A percentile compares a stretch with the other conserved stretches of the same genome.
phyloP scores from a whole-genome alignment of 2,797 vertebrate genomes.

The Rhinogobio ventralis region DNA sequence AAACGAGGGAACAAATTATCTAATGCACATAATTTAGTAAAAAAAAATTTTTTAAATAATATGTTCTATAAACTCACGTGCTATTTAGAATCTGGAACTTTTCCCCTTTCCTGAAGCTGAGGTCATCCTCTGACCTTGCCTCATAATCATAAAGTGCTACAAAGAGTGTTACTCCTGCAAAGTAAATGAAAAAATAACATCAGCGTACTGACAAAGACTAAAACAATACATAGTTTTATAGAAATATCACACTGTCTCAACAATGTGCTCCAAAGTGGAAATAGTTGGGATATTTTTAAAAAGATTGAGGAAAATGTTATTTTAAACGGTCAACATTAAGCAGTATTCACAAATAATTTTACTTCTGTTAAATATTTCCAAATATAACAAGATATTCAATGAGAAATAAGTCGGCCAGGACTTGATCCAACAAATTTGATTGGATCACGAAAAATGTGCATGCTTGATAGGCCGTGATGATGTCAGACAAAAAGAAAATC shows the following conservation, averaged over 20 bases:
- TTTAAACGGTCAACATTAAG: background rate
- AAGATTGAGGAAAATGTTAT: background rate
- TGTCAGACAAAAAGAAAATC: background rate
- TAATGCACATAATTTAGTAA: background rate
- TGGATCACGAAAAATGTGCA: background rate
- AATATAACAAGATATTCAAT: background rate
- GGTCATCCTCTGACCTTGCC: conserved; percentile 97
- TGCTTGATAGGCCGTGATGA: background rate
- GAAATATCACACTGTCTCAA: background rate
- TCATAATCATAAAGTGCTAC: conserved; percentile 99
- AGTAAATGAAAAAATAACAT: conserved; percentile 10
- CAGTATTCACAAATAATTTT: background rate
- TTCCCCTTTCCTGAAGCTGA: conserved; percentile 99
- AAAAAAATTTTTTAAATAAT: background rate
- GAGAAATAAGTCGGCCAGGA: background rate
- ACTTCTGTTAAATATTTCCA: background rate
- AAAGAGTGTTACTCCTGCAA: conserved; percentile 95
- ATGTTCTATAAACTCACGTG: conserved; percentile 88
- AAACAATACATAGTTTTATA: conserved; percentile 6
- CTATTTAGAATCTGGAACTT: conserved; percentile 99
- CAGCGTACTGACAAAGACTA: conserved; percentile 9
- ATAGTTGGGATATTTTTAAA: background rate
- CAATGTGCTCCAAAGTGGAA: background rate
- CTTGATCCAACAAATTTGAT: background rate
- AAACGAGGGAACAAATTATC: background rate